Base-by-base conservation (phyloP, 2,888 invertebrate species). In the Mycogona germanica region DNA sequence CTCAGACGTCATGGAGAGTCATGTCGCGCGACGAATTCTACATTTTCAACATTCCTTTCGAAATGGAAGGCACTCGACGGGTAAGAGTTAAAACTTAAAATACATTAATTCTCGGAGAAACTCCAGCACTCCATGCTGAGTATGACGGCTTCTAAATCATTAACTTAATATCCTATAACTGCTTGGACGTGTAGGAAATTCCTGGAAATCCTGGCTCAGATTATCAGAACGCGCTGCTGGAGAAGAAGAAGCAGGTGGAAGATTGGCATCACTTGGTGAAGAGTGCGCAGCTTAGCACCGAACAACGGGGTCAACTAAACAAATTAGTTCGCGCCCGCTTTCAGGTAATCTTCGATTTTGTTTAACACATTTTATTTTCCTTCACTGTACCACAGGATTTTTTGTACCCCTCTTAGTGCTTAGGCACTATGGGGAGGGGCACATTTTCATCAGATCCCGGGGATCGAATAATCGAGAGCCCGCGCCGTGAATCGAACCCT, bases 21-120 rank as follows among this genome's bases (percentile, higher is more conserved):
- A 26, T 56, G 17, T 46, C 56, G 2, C 37, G 53, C n/a, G 38
- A 37, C 14, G 53, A 49, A 17, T 56, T 56, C 35, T 54, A 56
- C 32, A 50, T 21, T 35, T 56, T 56, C 29, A 45, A 48, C 21
- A 56, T 56, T 29, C 56, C 56, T 25, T 56, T 56, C 44, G 46
- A 54, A 37, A 50, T 56, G 30, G 44, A 35, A 5, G 54, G 56
- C 7, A 30, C 35, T 3, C n/a, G n/a, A n/a, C n/a, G n/a, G n/a
- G n/a, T n/a, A n/a, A n/a, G n/a, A n/a, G n/a, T n/a, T n/a, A n/a
- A n/a, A n/a, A n/a, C n/a, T n/a, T n/a, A n/a, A n/a, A n/a, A n/a
- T n/a, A n/a, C n/a, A n/a, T n/a, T n/a, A n/a, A n/a, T n/a, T n/a
- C n/a, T n/a, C n/a, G n/a, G n/a, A n/a, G n/a, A n/a, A n/a, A n/a